These are phyloP conservation scores for Erythrolamprus reginae DNA, from an alignment of 2,113 vertebrate genomes.

Conservation along the genomic window DNA sequence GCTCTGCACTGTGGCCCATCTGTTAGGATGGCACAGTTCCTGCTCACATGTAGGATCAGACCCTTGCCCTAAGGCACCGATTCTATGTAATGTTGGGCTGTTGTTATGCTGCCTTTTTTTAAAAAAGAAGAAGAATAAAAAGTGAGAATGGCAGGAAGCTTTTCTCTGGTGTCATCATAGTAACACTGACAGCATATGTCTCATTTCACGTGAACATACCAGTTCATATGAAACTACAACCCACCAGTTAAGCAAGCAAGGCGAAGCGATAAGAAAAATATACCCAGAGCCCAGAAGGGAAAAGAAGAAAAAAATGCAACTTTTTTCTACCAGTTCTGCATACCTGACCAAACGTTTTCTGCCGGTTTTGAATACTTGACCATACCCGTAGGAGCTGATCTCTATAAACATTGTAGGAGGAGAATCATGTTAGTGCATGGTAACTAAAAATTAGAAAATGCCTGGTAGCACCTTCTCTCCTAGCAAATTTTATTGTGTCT, in stretches of 20 bases:
- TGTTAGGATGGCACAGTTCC: constrained; percentile 61
- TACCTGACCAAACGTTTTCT: no score
- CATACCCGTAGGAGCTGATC: no score
- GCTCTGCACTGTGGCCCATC: constrained; percentile 56
- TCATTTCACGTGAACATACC: constrained; percentile 43
- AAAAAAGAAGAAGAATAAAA: constrained; percentile 14
- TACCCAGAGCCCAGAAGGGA: no score
- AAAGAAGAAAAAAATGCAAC: no score
- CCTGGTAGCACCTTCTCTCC: not conserved
- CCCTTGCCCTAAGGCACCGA: constrained; percentile 18
- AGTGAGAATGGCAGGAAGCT: constrained; percentile 26
- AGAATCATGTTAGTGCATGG: not conserved
- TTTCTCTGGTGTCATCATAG: not conserved
- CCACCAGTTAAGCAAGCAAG: fast-evolving
- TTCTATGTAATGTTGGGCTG: constrained; percentile 30
- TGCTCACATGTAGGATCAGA: constrained; percentile 58
- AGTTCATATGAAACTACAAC: constrained; percentile 28
- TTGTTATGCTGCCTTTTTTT: not conserved
- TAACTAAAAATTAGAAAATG: not conserved
- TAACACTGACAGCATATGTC: constrained; percentile 34
- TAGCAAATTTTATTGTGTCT: not conserved
- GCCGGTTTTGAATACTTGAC: no score
- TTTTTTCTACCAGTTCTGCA: no score
- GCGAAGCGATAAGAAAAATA: no score
- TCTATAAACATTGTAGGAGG: not conserved